Evolutionary conservation across 2,888 invertebrate species (phyloP).

Genomic region (Harmothoe impar): DNA sequence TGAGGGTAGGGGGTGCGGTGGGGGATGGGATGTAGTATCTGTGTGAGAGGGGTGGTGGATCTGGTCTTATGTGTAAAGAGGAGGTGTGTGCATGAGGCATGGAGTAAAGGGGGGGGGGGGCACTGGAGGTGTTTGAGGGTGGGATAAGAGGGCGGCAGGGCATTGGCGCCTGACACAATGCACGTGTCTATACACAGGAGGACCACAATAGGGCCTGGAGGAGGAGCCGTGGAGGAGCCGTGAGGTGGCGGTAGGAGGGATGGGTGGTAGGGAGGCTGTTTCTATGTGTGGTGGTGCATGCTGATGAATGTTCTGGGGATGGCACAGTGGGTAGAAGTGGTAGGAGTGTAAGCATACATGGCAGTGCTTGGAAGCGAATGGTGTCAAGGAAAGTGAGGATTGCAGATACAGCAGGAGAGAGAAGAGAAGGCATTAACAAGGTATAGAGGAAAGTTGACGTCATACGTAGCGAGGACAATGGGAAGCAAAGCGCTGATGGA

Average conservation of each 20-base stretch:
- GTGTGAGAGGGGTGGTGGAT: background rate
- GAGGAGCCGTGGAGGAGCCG: background rate
- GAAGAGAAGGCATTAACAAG: too few species aligned
- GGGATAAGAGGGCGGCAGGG: background rate
- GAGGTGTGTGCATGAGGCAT: too few species aligned
- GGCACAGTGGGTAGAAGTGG: background rate
- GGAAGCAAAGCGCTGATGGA: too few species aligned
- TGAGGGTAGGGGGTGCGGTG: too few species aligned
- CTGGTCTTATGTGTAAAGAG: background rate
- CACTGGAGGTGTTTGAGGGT: background rate
- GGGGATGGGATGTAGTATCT: too few species aligned
- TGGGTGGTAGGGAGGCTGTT: background rate
- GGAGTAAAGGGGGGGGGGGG: background rate
- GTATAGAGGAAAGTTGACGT: too few species aligned
- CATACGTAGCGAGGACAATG: too few species aligned
- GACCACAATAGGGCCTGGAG: conserved; percentile 14
- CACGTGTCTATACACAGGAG: background rate
- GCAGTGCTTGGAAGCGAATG: background rate
- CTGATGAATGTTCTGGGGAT: background rate
- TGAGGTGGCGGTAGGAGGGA: conserved; percentile 1
- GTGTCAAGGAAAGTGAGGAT: background rate
- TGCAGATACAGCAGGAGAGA: too few species aligned
- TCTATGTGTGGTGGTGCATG: background rate
- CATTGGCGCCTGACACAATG: conserved; percentile 11
- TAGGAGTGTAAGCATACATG: background rate